Evolutionary conservation across 2,113 vertebrate species (phyloP).

Genomic region (Rhabdornis inornatus): DNA sequence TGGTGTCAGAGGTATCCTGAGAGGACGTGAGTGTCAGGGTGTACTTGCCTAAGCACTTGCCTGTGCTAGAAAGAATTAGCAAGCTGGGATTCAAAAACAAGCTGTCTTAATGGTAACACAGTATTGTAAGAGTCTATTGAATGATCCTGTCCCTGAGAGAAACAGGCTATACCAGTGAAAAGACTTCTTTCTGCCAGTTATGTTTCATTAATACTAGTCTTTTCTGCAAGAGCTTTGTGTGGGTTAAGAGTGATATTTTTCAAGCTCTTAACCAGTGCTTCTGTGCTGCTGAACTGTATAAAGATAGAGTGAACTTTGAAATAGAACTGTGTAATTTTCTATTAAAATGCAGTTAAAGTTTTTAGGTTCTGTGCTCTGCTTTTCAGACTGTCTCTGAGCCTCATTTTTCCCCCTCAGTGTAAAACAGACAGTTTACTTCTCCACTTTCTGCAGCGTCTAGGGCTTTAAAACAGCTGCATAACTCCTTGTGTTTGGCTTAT

Average conservation of each 20-base stretch:
- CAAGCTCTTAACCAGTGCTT: neutral
- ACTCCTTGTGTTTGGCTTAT: neutral
- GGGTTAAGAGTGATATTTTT: neutral
- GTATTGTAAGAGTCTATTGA: neutral
- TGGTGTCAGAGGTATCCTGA: neutral
- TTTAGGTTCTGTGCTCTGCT: neutral
- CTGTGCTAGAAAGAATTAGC: neutral
- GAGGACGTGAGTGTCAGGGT: too few relatives aligned
- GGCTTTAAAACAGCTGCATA: neutral
- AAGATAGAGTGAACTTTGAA: neutral
- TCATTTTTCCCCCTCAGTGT: neutral
- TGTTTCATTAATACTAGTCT: neutral
- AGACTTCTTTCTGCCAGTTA: neutral
- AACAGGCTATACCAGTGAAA: neutral
- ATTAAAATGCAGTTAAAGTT: neutral
- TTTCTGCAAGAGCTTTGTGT: neutral
- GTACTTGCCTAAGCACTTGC: neutral
- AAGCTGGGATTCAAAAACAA: neutral
- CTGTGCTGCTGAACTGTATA: neutral
- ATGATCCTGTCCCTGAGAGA: neutral
- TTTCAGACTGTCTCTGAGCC: neutral
- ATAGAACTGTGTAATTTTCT: neutral
- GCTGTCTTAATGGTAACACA: neutral
- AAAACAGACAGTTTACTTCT: neutral
- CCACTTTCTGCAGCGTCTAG: neutral